A percentile compares a stretch with the other conserved stretches of the same genome.
Conservation (phyloP, 2,888 invertebrate genomes). For the Ectropis crepuscularia region DNA sequence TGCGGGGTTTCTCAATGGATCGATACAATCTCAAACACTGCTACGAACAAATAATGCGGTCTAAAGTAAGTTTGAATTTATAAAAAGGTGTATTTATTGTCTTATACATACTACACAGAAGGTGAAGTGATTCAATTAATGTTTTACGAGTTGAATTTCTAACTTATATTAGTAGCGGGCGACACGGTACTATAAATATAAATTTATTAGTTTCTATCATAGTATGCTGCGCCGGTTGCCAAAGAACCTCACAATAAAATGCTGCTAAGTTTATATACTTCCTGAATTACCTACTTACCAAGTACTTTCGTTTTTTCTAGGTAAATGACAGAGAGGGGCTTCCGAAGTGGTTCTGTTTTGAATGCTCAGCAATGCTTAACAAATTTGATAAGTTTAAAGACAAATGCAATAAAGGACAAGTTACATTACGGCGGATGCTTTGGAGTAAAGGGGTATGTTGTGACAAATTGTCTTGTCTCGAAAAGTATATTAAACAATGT, state of each 20-base stretch:
- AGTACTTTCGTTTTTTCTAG: constrained; percentile 38
- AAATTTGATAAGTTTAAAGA: constrained; percentile 75
- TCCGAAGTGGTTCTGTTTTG: constrained; percentile 69
- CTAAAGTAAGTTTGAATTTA: constrained; percentile 51
- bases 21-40: constrained; percentile 54
- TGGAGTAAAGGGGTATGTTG: constrained; percentile 63
- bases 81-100: constrained; percentile 1
- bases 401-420: constrained; percentile 66
- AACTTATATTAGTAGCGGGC: too few relatives aligned
- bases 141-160: too few relatives aligned
- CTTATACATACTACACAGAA: neutral
- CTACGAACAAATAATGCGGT: constrained; percentile 62
- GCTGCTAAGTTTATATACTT: too few relatives aligned
- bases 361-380: constrained; percentile 65
- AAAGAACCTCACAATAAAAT: too few relatives aligned
- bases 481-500: neutral
- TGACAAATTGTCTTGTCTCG: neutral
- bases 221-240: too few relatives aligned
- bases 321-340: constrained; percentile 59
- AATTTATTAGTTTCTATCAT: too few relatives aligned
- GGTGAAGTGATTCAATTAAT: neutral
- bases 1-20: constrained; percentile 56
- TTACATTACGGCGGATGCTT: constrained; percentile 55
- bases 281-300: too few relatives aligned
- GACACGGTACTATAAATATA: too few relatives aligned